Evolutionary conservation across 2,797 vertebrate species (phyloP).

Genomic region (Lithobates sylvaticus): DNA sequence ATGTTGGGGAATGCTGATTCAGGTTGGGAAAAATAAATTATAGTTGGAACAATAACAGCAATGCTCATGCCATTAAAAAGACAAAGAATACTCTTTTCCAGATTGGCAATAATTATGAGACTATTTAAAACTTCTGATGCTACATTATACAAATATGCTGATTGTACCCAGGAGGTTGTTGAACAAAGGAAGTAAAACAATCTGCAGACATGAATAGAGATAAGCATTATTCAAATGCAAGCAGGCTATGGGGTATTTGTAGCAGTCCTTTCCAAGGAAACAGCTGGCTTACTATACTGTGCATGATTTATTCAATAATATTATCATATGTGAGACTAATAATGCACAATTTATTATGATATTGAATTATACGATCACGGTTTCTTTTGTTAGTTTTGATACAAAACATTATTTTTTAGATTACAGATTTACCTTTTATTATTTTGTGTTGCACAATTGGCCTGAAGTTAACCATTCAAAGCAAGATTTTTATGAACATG

Average conservation of each 20-base stretch:
- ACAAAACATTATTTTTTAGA: no score
- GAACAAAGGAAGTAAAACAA: conserved; percentile 48
- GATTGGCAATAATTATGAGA: conserved; percentile 54
- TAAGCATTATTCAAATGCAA: conserved; percentile 57
- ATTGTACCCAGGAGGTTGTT: conserved; percentile 47
- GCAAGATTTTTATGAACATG: no score
- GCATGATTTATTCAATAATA: conserved; percentile 43
- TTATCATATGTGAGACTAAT: conserved; percentile 29
- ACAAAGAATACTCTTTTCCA: conserved; percentile 39
- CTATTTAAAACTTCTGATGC: conserved; percentile 54
- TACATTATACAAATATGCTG: conserved; percentile 56
- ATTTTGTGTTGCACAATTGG: no score
- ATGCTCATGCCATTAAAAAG: conserved; percentile 37
- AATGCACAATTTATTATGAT: conserved; percentile 11
- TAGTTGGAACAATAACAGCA: conserved; percentile 28
- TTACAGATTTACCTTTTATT: no score
- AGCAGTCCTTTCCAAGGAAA: conserved; percentile 43
- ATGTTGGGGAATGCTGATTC: conserved; percentile 22
- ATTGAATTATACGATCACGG: not conserved
- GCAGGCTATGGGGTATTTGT: conserved; percentile 48
- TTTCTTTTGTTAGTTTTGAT: not conserved
- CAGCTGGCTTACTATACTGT: conserved; percentile 40
- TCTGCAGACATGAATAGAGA: conserved; percentile 58
- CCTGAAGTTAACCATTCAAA: no score
- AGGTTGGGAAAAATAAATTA: conserved; percentile 33